A percentile compares a stretch with the other conserved stretches of the same genome.
These are phyloP conservation scores for Ctenicera cuprea DNA, from an alignment of 2,888 invertebrate species.

Conservation along the genomic window DNA sequence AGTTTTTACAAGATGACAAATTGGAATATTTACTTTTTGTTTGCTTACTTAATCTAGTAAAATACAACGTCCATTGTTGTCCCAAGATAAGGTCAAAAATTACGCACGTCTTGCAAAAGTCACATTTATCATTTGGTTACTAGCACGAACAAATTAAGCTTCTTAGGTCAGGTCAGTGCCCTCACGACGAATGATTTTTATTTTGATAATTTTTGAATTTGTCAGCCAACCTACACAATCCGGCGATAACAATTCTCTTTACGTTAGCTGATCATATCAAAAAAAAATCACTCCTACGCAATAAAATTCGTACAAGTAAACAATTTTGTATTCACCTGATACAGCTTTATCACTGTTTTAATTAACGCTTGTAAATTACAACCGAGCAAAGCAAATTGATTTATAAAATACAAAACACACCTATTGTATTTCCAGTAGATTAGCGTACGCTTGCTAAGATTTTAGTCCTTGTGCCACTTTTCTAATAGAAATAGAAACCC, in stretches of 20 bases:
- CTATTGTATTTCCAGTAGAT: slow-evolving; percentile 6
- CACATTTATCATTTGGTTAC: no score
- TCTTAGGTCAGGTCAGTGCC: no score
- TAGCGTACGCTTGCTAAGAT: slow-evolving; percentile 9
- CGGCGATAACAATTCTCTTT: no score
- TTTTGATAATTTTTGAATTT: no score
- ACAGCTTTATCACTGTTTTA: not conserved
- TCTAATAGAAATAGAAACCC: slow-evolving; percentile 1
- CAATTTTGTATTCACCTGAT: not conserved
- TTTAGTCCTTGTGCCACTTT: slow-evolving; percentile 31
- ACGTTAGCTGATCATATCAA: no score
- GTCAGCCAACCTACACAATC: no score
- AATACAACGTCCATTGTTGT: no score
- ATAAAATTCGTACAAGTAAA: not conserved
- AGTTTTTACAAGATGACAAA: not conserved
- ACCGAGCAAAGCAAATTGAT: slow-evolving; percentile 3
- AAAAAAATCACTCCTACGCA: not conserved
- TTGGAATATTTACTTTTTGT: not conserved
- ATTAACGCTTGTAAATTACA: not conserved
- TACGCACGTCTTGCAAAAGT: no score
- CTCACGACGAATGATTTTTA: no score
- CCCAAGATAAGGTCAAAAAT: no score
- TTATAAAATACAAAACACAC: slow-evolving; percentile 15
- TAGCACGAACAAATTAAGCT: no score
- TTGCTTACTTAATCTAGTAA: not conserved